Conservation (phyloP, 2,888 invertebrate genomes). For the Nomada fucata region DNA sequence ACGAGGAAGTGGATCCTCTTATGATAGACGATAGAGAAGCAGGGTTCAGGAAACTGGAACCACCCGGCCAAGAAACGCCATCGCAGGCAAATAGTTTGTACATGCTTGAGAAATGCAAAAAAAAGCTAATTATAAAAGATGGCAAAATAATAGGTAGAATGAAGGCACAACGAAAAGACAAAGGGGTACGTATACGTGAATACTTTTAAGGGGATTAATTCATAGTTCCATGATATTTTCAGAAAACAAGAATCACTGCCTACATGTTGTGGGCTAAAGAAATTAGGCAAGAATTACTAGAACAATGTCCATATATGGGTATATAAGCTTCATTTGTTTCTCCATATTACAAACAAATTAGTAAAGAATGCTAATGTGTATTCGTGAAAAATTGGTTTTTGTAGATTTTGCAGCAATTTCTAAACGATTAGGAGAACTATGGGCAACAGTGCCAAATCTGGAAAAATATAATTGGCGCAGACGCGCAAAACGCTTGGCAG, state of each 20-base stretch:
- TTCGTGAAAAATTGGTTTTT: slow-evolving; percentile 67
- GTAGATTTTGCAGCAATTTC: slow-evolving; percentile 92
- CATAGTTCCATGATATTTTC: slow-evolving; percentile 67
- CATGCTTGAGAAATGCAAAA: slow-evolving; percentile 91
- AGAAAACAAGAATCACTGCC: slow-evolving; percentile 92
- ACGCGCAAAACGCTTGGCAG: slow-evolving; percentile 90
- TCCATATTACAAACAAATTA: not conserved
- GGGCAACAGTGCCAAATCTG: slow-evolving; percentile 91
- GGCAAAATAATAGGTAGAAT: slow-evolving; percentile 89
- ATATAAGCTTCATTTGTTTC: slow-evolving; percentile 67
- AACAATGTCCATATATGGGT: slow-evolving; percentile 91
- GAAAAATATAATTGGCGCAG: slow-evolving; percentile 92
- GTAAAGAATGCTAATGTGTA: slow-evolving; percentile 42
- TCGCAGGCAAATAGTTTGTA: slow-evolving; percentile 88
- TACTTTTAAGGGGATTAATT: slow-evolving; percentile 44
- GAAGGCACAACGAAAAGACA: slow-evolving; percentile 92
- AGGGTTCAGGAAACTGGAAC: slow-evolving; percentile 85
- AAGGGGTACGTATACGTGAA: slow-evolving; percentile 86
- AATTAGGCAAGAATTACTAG: slow-evolving; percentile 89
- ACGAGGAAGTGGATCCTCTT: slow-evolving; percentile 82
- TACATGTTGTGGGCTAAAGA: slow-evolving; percentile 97
- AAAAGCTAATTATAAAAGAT: slow-evolving; percentile 89
- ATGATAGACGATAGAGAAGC: slow-evolving; percentile 83
- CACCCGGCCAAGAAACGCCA: slow-evolving; percentile 83
- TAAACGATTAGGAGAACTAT: slow-evolving; percentile 93